Base-by-base conservation (phyloP, 2,888 invertebrate species). In the Brachyptera risi region DNA sequence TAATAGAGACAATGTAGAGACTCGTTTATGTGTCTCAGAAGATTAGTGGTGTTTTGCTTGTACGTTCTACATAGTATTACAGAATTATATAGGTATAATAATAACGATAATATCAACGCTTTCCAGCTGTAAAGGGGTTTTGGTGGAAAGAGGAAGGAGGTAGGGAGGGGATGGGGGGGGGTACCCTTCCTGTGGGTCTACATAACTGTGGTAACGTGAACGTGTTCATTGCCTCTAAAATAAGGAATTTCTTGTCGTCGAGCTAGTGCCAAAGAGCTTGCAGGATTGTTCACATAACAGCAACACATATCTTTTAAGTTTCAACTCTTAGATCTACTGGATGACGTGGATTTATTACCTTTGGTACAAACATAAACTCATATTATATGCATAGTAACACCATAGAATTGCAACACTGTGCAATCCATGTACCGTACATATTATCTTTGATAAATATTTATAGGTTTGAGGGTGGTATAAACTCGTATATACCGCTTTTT, bases 211-310 rank as follows among this genome's bases (percentile, higher is more conserved):
- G 61, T 37, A 11, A 44, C 17, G 24, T 19, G 40, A 38, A 60
- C 42, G 60, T 60, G 56, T 59, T 51, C 27, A 17, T 38, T 60
- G 42, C 26, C 59, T 37, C 26, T 37, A 23, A 21, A 51, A 60
- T 51, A 24, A 44, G 44, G 56, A 44, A 60, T 51, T n/a, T 40
- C 49, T 44, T 31, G 27, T 42, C 56, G 9, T n/a, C 42, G 21
- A 51, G 51, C 35, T 37, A 37, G 27, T 56, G 49, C 24, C 56
- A 44, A 54, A 42, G 24, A 38, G 56, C 56, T 7, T 3, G 21
- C 26, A 35, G 57, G 23, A 62, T 62, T 50, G 38, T 47, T 59
- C 62, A 44, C 63, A 60, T 63, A 63, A n/a, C n/a, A 49, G 37
- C 27, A 35, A 17, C 40, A 40, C 31, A 17, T 21, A 51, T 31